phyloP scores from a whole-genome alignment of 1,140 invertebrate species.

The Venturia canescens region DNA sequence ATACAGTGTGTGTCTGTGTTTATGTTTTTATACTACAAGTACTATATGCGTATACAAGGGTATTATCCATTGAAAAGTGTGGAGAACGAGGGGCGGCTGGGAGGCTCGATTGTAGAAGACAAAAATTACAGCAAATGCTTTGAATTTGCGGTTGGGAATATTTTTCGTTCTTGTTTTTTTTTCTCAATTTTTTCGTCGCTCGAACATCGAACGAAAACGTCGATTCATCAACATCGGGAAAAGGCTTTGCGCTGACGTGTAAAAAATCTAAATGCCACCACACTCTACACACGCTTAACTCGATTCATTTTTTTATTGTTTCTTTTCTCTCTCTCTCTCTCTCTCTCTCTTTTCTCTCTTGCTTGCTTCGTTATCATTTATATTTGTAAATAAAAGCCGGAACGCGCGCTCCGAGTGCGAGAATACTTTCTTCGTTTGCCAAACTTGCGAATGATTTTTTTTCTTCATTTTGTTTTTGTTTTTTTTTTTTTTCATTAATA shows the following conservation, averaged over 20 bases:
- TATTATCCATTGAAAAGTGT: conserved; percentile 33
- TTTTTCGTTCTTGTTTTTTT: conserved; percentile 24
- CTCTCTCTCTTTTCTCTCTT: neutral
- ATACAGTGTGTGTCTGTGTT: conserved; percentile 18
- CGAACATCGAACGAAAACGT: conserved; percentile 50
- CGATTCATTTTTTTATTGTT: too few species aligned
- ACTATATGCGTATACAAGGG: conserved; percentile 16
- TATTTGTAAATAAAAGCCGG: conserved; percentile 42
- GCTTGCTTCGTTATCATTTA: neutral
- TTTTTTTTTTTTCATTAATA: conserved; percentile 9
- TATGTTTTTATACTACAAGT: conserved; percentile 15
- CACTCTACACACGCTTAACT: conserved; percentile 48
- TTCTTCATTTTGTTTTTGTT: conserved; percentile 6
- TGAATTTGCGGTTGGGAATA: conserved; percentile 9
- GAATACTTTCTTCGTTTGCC: conserved; percentile 47
- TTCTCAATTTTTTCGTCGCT: conserved; percentile 44
- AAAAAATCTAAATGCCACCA: conserved; percentile 68
- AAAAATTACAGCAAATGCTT: conserved; percentile 19
- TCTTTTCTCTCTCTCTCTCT: neutral
- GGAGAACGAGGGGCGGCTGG: neutral
- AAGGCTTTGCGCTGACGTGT: conserved; percentile 59
- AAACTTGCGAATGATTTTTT: conserved; percentile 32
- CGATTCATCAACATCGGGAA: conserved; percentile 38
- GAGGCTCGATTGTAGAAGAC: conserved; percentile 24
- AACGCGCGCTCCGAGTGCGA: conserved; percentile 36